Conservation (phyloP, 2,113 vertebrate genomes). For the Antigone vipio region DNA sequence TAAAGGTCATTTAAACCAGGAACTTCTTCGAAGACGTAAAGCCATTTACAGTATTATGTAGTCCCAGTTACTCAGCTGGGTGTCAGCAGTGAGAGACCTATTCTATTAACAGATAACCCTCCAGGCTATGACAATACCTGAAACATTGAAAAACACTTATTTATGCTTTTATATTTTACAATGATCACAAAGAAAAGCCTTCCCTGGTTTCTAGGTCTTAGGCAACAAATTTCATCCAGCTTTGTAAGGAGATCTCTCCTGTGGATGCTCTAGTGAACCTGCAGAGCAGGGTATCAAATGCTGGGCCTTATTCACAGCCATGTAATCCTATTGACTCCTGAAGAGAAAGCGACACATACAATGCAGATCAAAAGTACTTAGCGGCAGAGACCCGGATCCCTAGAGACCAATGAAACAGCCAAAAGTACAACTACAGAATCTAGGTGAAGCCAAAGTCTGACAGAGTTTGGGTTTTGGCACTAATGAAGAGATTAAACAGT, state of each 20-base stretch:
- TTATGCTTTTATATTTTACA: neutral
- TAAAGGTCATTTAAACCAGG: neutral
- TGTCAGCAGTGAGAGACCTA: neutral
- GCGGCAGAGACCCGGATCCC: neutral
- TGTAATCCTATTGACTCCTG: neutral
- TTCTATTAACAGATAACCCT: neutral
- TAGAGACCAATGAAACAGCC: neutral
- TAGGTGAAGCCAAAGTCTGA: neutral
- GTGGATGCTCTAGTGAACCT: neutral
- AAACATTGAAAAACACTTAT: neutral
- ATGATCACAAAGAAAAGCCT: neutral
- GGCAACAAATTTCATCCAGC: neutral
- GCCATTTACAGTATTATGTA: neutral
- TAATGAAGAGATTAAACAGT: slow-evolving; percentile 4
- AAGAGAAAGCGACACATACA: neutral
- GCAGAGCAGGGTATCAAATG: neutral
- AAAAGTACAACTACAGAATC: neutral
- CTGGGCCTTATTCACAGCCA: neutral
- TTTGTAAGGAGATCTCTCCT: neutral
- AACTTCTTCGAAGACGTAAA: neutral
- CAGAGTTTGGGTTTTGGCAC: neutral
- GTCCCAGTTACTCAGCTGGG: neutral
- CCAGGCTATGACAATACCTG: neutral
- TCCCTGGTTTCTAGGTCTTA: neutral
- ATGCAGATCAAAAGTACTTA: neutral